Percentiles rank a stretch among this genome's conserved stretches.
phyloP scores from a whole-genome alignment of 1,140 invertebrate genomes.

The Copidosoma floridanum region DNA sequence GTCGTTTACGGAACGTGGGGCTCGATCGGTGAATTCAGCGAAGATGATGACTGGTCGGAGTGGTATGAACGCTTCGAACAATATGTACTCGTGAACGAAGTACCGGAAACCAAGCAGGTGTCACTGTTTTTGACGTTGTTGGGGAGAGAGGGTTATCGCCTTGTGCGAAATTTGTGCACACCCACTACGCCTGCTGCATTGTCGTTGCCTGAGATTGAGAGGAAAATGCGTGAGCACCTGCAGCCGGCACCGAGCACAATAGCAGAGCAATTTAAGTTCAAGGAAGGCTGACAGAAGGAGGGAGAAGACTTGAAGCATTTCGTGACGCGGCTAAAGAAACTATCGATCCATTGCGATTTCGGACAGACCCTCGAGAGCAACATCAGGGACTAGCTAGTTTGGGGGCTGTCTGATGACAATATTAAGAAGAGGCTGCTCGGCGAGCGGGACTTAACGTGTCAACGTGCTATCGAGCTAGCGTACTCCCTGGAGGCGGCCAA shows the following conservation, averaged over 20 bases:
- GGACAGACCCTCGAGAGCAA: slow-evolving; percentile 29
- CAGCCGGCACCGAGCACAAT: slow-evolving; percentile 24
- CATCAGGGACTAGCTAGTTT: slow-evolving; percentile 40
- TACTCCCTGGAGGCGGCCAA: too few species aligned
- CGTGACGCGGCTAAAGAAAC: slow-evolving; percentile 27
- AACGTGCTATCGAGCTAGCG: slow-evolving; percentile 34
- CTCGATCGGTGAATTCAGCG: slow-evolving; percentile 10
- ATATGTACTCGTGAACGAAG: slow-evolving; percentile 8
- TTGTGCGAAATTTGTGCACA: slow-evolving; percentile 27
- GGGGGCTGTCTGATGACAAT: slow-evolving; percentile 32
- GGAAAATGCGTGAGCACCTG: slow-evolving; percentile 21
- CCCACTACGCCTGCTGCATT: slow-evolving; percentile 6
- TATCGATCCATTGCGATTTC: slow-evolving; percentile 38
- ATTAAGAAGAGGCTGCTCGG: slow-evolving; percentile 30
- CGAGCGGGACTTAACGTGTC: slow-evolving; percentile 32
- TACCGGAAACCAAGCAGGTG: slow-evolving; percentile 2
- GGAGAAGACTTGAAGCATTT: slow-evolving; percentile 8
- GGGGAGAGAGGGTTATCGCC: slow-evolving; percentile 24
- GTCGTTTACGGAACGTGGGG: background rate
- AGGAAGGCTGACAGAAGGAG: slow-evolving; percentile 13
- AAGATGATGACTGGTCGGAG: slow-evolving; percentile 17
- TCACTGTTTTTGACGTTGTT: slow-evolving; percentile 25
- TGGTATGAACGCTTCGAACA: slow-evolving; percentile 27
- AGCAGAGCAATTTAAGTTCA: slow-evolving; percentile 28
- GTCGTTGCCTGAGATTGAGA: background rate